Base-by-base conservation (phyloP, 2,888 invertebrate species). In the Pristionchus maxplancki region DNA sequence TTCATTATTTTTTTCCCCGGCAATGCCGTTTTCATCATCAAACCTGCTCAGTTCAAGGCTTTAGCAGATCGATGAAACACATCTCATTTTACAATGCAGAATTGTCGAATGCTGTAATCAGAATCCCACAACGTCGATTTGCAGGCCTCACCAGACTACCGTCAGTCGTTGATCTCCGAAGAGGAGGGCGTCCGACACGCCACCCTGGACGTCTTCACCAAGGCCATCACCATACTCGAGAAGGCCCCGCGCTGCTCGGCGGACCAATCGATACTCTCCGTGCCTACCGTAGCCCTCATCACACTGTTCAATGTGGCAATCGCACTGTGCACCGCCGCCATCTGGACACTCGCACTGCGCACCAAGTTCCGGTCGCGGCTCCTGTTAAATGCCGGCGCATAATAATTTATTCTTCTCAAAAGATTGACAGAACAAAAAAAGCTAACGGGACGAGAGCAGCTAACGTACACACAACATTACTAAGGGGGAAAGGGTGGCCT, bases 151-250 rank as follows among this genome's bases (percentile, higher is more conserved):
- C 11, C 44, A 6, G 6, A 6, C 44, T 11, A 9, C 11, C 44
- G 44, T 44, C 44, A 44, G 8, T 44, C 44, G 8, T 11, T 44
- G 44, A 44, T 44, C 78, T n/a, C 24, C n/a, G 34, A 53, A 2
- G 78, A 50, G n/a, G 89, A 88, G 50, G 74, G 58, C 6, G 78
- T 74, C 28, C 48, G 58, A 15, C 37, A 37, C 31, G 44, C 71
- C 5, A 94, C 93, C 0, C 89, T 94, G n/a, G 94, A 94, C 86
- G 93, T 94, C 15, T 93, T 94, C 89, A 94, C 94, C 5, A 91
- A 92, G 40, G 89, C 93, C 40, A 89, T 94, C 13, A 93, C 93
- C 40, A 89, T 93, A 28, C 83, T 92, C 50, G 93, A 93, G 81
- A 53, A 88, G 37, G n/a, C 71, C 11, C 88, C 88, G 4, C 50